Base-by-base conservation (phyloP, 2,888 invertebrate genomes). In the Petrolisthes cinctipes region DNA sequence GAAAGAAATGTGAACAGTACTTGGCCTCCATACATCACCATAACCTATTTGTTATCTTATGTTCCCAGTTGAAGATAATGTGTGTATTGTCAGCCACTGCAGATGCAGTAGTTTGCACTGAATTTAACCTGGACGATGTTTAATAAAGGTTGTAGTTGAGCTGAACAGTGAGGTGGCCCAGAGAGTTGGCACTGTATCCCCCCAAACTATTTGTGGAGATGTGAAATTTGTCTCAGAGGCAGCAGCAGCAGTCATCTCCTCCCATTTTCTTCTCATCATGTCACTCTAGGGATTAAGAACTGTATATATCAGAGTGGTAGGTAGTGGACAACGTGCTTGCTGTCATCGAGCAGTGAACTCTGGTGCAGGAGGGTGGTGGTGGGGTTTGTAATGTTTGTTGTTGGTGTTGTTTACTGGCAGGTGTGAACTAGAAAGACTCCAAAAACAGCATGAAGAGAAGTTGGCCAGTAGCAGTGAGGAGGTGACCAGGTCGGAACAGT, bases 381-480 rank as follows among this genome's bases (percentile, higher is more conserved):
- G n/a, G 6, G n/a, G 71, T 71, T 17, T 11, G 71, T 71, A 54
- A 54, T 5, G 79, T 17, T 54, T 79, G 17, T 78, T 54, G 17
- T 51, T 14, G 51, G 23, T 14, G 14, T 76, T 51, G 17, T 80
- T 37, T 56, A 71, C 76, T 78, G 76, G 66, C 88, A 88, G 88
- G 66, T 87, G 84, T 83, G 85, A 87, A 82, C 83, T 85, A 61
- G 89, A 89, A 80, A 78, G 57, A 80, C 56, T 83, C 57, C 82
- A 82, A 83, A 85, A 87, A 56, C 83, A 89, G 20, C 86, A 86
- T 68, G 87, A 89, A 37, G 85, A 87, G 56, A 81, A 82, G 53
- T 85, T 89, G 85, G 87, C 85, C 9, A 87, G 87, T 66, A 86
- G 92, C 0, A 93, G 93, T 86, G 91, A 94, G 86, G 92, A 92